Evolutionary conservation across 2,888 invertebrate species (phyloP).

Genomic region (Leptinotarsa haldemani): DNA sequence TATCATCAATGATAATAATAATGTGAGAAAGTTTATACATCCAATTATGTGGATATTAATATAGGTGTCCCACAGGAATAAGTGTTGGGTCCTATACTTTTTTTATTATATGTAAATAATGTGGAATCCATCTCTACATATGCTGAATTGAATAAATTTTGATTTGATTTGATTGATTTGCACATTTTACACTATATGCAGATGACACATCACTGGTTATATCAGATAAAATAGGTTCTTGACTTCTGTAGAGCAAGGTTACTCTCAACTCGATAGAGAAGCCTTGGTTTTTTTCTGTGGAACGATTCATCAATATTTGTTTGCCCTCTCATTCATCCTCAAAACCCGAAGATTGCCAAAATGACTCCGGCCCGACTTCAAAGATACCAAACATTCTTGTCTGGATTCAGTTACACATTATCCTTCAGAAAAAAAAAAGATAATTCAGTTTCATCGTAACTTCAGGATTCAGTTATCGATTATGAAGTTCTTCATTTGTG

Average conservation of each 20-base stretch:
- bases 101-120: too few species aligned
- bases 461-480: neutral
- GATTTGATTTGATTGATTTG: too few species aligned
- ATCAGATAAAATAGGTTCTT: too few species aligned
- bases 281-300: neutral
- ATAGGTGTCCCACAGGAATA: too few species aligned
- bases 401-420: neutral
- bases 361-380: neutral
- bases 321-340: neutral
- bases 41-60: too few species aligned
- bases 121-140: too few species aligned
- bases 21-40: too few species aligned
- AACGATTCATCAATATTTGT: neutral
- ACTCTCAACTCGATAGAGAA: neutral
- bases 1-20: too few species aligned
- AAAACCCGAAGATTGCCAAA: neutral
- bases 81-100: too few species aligned
- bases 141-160: too few species aligned
- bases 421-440: neutral
- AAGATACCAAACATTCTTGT: neutral
- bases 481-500: neutral
- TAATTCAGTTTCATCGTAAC: neutral
- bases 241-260: neutral
- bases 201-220: too few species aligned
- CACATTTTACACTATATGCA: too few species aligned